Evolutionary conservation across 2,113 vertebrate species (phyloP).

Genomic region (Alosa alosa): DNA sequence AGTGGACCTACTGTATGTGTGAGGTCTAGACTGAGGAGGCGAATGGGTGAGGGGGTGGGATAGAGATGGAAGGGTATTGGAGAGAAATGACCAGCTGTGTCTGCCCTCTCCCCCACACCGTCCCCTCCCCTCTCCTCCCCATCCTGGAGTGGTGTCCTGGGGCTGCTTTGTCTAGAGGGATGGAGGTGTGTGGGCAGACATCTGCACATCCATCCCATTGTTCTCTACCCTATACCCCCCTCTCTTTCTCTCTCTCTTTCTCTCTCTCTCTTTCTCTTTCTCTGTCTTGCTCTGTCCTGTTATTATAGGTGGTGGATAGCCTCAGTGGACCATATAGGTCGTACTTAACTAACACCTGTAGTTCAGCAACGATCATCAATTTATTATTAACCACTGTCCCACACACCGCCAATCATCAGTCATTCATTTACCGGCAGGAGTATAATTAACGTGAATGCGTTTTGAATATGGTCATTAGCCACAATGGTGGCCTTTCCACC

Average conservation of each 20-base stretch:
- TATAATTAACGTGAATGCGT: too few species aligned
- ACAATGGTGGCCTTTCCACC: too few species aligned
- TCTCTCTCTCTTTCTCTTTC: background rate
- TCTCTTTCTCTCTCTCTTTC: conserved; percentile 4
- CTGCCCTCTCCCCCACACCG: background rate
- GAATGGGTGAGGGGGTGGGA: background rate
- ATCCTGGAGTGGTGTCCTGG: background rate
- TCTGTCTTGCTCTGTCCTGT: background rate
- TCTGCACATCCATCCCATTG: background rate
- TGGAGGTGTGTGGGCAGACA: background rate
- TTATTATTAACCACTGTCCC: background rate
- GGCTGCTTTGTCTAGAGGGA: background rate
- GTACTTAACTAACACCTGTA: background rate
- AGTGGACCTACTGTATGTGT: background rate
- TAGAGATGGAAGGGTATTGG: too few species aligned
- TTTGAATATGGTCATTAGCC: too few species aligned
- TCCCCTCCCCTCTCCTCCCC: background rate
- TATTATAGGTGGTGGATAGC: background rate
- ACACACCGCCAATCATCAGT: background rate
- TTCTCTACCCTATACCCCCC: background rate
- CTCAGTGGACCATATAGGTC: background rate
- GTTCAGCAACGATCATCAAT: background rate
- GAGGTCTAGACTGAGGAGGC: background rate
- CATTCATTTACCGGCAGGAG: background rate
- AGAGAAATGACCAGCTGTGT: background rate